Base-by-base conservation (phyloP, 2,113 vertebrate genomes). In the Sylvietta virens region DNA sequence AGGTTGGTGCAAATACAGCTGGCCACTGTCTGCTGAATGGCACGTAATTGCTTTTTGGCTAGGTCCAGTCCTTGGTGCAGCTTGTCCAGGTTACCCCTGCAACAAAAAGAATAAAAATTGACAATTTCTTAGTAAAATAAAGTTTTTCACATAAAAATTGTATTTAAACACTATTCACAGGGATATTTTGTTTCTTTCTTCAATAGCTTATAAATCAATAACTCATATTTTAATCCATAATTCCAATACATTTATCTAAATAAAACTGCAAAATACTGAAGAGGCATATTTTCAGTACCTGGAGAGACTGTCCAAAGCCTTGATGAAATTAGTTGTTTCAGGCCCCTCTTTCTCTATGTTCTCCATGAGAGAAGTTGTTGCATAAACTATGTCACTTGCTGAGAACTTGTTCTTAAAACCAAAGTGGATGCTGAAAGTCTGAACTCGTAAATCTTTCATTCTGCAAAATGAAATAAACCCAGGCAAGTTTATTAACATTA, bases 1-100 rank as follows among this genome's bases (percentile, higher is more conserved):
- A 99, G 98, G 95, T 99, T 99, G 95, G 99, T 99, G 76, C 99
- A 99, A 92, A 99, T 98, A 95, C 99, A 99, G 97, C 99, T 99
- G 90, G 99, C 99, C 4, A 99, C 98, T 4, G 98, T 99, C 97
- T 99, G 99, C 97, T 99, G 99, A 45, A 99, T 98, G 60, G 99
- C 99, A 21, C 98, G 98, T 48, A 99, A 97, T 95, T 99, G 99
- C 96, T 98, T 99, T 96, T 99, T 99, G 27, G 99, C 99, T 7
- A 99, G 97, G 62, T 99, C 98, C 44, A 99, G 98, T 28, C 99
- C 99, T 8, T 90, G 95, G 81, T 99, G 98, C 17, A 99, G 97
- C 81, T 98, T 98, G 21, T 99, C 98, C 44, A 99, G 97, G 95
- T 99, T 99, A 94, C 98, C 98, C 95, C 99, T 99, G 70, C 56